phyloP scores from a whole-genome alignment of 1,140 invertebrate species.

The Apis mellifera region DNA sequence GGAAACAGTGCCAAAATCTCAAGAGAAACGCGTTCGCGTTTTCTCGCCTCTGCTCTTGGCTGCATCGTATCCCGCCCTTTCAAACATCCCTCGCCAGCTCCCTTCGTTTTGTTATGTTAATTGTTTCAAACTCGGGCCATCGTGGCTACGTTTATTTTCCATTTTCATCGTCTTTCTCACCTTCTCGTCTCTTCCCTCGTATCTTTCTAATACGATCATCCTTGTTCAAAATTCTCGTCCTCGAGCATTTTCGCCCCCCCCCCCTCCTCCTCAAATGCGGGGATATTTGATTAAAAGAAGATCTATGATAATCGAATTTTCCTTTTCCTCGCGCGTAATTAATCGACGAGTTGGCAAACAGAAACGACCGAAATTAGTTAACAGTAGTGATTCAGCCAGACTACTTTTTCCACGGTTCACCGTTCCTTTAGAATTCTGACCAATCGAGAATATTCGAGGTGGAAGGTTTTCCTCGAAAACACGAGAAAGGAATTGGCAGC shows the following conservation, averaged over 20 bases:
- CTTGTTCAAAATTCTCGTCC: conserved; percentile 26
- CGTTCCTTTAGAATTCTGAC: neutral
- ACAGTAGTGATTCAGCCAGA: neutral
- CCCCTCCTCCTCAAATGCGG: neutral
- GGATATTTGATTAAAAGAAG: conserved; percentile 13
- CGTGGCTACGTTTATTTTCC: conserved; percentile 78
- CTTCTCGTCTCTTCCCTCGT: conserved; percentile 22
- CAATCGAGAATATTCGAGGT: conserved; percentile 9
- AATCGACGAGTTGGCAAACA: neutral
- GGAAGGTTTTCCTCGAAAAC: conserved; percentile 11
- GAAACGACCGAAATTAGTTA: neutral
- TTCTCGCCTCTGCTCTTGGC: conserved; percentile 52
- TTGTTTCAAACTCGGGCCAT: conserved; percentile 78
- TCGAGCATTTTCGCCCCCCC: too few relatives aligned
- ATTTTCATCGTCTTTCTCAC: conserved; percentile 71
- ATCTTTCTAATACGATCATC: conserved; percentile 37
- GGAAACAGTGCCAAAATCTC: conserved; percentile 77
- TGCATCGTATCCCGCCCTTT: conserved; percentile 56
- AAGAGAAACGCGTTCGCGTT: conserved; percentile 71
- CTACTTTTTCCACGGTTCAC: conserved; percentile 1
- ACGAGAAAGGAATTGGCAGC: conserved; percentile 30
- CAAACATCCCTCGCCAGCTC: conserved; percentile 45
- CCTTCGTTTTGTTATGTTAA: conserved; percentile 77
- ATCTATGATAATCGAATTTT: conserved; percentile 6
- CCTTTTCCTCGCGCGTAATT: neutral